These are phyloP conservation scores for Lepidonotus clava DNA, from an alignment of 2,888 invertebrate species.

Conservation along the genomic window DNA sequence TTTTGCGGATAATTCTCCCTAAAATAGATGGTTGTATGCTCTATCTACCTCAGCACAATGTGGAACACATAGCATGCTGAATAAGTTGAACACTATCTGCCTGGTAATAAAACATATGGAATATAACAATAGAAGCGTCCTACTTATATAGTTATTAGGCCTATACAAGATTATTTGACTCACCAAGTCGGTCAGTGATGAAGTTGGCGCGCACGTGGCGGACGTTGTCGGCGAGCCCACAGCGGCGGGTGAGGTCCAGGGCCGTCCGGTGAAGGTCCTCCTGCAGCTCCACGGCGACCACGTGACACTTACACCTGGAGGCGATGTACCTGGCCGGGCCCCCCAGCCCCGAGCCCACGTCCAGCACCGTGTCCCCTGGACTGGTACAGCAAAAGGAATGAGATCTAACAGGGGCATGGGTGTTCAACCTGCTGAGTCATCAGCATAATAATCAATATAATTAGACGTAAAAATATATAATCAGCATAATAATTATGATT, in stretches of 20 bases:
- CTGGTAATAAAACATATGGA: not conserved
- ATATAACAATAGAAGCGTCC: too few species aligned
- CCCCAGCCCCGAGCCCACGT: constrained; percentile 50
- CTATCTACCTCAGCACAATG: not conserved
- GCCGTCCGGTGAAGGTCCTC: constrained; percentile 42
- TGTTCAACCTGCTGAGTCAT: too few species aligned
- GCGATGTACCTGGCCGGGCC: constrained; percentile 54
- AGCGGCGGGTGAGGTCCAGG: constrained; percentile 26
- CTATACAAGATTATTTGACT: too few species aligned
- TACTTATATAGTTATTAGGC: too few species aligned
- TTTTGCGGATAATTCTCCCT: not conserved
- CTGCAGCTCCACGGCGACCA: constrained; percentile 48
- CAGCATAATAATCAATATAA: too few species aligned
- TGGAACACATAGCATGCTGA: not conserved
- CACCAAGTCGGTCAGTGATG: not conserved
- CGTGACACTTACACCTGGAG: constrained; percentile 30
- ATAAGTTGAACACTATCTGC: not conserved
- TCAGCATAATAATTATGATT: too few species aligned
- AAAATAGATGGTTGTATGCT: not conserved
- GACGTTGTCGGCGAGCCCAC: constrained; percentile 44
- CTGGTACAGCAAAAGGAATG: too few species aligned
- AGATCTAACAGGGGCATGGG: too few species aligned
- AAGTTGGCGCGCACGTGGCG: constrained; percentile 47
- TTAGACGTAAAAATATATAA: not conserved
- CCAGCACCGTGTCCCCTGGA: not conserved